Evolutionary conservation across 2,888 invertebrate species (phyloP).

Genomic region (Danaus chrysippus): DNA sequence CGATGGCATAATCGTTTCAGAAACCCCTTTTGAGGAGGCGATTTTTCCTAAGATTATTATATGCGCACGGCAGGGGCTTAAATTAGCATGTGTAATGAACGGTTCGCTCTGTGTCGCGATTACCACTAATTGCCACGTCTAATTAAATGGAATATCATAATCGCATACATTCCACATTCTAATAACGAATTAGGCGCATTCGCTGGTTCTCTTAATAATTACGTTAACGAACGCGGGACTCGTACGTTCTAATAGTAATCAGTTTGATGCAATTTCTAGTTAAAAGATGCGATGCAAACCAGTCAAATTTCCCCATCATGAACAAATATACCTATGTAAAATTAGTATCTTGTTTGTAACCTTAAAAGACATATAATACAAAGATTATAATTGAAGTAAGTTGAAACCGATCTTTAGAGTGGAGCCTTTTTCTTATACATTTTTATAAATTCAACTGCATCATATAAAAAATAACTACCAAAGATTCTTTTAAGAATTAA

Average conservation of each 20-base stretch:
- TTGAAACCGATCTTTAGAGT: too few species aligned
- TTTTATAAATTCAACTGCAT: too few species aligned
- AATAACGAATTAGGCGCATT: conserved; percentile 33
- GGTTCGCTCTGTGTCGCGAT: conserved; percentile 57
- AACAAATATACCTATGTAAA: too few species aligned
- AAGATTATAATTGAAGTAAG: too few species aligned
- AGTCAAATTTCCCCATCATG: too few species aligned
- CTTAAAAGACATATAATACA: too few species aligned
- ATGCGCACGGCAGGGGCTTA: conserved; percentile 44
- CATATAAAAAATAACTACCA: too few species aligned
- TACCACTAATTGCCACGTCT: conserved; percentile 57
- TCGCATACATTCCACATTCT: conserved; percentile 31
- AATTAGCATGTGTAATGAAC: conserved; percentile 63
- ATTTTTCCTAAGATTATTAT: conserved; percentile 50
- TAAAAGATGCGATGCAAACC: too few species aligned
- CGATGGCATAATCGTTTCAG: conserved; percentile 21
- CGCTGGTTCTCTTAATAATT: conserved; percentile 37
- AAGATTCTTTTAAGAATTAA: too few species aligned
- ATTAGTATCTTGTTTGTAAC: too few species aligned
- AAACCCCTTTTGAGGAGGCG: conserved; percentile 37
- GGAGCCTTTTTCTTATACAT: too few species aligned
- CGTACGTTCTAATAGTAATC: conserved; percentile 2
- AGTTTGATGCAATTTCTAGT: too few species aligned
- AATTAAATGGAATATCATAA: conserved; percentile 62
- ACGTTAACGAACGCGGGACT: conserved; percentile 41